Conservation (phyloP, 2,113 vertebrate genomes). For the Amblyopsis rosae region DNA sequence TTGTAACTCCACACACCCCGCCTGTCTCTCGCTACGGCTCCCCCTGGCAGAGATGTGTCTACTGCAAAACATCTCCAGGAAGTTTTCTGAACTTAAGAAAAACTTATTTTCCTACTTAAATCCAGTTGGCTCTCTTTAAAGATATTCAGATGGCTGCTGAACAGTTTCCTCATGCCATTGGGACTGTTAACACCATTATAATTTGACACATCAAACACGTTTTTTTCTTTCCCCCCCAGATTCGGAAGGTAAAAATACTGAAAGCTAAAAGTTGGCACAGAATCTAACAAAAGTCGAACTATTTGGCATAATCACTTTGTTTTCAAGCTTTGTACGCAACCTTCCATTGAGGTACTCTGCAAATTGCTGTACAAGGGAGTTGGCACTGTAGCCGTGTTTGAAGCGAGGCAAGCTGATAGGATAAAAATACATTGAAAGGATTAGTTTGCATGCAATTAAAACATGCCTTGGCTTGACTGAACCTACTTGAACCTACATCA, state of each 20-base stretch:
- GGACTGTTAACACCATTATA: too few species aligned
- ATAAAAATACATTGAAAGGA: not conserved
- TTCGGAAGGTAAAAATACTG: too few species aligned
- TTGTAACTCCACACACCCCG: not conserved
- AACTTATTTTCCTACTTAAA: not conserved
- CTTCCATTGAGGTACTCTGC: too few species aligned
- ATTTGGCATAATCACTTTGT: too few species aligned
- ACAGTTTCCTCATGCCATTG: not conserved
- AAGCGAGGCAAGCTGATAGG: not conserved
- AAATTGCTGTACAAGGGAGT: not conserved
- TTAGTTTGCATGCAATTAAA: constrained; percentile 1
- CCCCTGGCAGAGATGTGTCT: not conserved
- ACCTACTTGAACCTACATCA: not conserved
- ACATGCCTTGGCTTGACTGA: not conserved
- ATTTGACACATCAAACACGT: too few species aligned
- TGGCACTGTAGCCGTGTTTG: not conserved
- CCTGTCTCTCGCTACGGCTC: not conserved
- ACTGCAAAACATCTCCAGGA: too few species aligned
- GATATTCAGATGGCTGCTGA: not conserved
- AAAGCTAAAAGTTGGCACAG: too few species aligned
- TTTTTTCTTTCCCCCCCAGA: too few species aligned
- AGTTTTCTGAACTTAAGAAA: not conserved
- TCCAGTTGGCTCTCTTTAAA: not conserved
- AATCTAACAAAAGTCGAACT: too few species aligned
- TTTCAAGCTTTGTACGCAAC: too few species aligned